Evolutionary conservation across 2,888 invertebrate genomes (phyloP).

Genomic region (Oxytorus armatus): DNA sequence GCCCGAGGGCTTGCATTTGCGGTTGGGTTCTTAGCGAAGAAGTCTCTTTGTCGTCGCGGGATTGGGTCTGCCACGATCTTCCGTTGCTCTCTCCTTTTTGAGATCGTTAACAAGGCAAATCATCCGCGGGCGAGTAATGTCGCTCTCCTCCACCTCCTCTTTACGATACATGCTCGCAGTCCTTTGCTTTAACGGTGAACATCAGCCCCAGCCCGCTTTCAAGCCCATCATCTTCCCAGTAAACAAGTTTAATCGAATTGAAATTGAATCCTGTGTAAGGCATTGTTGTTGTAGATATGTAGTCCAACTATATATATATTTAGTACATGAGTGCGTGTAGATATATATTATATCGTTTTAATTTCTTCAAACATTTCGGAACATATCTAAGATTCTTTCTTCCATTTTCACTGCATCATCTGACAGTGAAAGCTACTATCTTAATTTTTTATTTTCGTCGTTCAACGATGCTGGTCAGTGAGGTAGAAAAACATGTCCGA

Average conservation of each 20-base stretch:
- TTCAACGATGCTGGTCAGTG: not conserved
- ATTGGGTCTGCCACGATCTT: slow-evolving; percentile 53
- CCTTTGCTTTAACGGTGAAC: slow-evolving; percentile 66
- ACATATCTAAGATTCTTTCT: not conserved
- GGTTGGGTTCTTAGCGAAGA: slow-evolving; percentile 71
- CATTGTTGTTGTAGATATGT: slow-evolving; percentile 21
- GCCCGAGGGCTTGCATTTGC: slow-evolving; percentile 76
- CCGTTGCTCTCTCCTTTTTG: slow-evolving; percentile 70
- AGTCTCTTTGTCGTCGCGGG: slow-evolving; percentile 74
- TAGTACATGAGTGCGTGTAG: not conserved
- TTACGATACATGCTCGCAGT: slow-evolving; percentile 66
- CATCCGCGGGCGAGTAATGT: slow-evolving; percentile 73
- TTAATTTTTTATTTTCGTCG: not conserved
- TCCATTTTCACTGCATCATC: not conserved
- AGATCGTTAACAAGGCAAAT: slow-evolving; percentile 73
- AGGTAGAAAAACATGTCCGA: too few species aligned
- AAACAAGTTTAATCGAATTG: slow-evolving; percentile 72
- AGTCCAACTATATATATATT: not conserved
- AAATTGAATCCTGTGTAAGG: slow-evolving; percentile 64
- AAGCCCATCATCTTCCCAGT: slow-evolving; percentile 67
- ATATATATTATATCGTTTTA: slow-evolving; percentile 12
- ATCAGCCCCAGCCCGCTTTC: slow-evolving; percentile 62
- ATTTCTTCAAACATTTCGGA: slow-evolving; percentile 3
- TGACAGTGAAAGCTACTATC: not conserved
- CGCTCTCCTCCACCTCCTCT: slow-evolving; percentile 67